Conservation (phyloP, 2,797 vertebrate species). For the Rhinogobio ventralis region DNA sequence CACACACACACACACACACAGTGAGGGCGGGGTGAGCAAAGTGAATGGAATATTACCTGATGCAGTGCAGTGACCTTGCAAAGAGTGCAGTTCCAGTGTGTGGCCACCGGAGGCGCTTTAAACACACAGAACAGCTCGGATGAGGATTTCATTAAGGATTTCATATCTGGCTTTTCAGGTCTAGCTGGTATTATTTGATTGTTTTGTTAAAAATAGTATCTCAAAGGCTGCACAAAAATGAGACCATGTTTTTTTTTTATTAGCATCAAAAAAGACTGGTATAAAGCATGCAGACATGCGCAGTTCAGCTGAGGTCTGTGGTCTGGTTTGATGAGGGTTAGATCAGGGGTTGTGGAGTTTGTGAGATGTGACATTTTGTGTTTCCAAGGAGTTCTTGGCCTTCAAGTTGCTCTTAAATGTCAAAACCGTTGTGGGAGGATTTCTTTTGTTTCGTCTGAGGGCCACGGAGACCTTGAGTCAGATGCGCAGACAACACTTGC, state of each 20-base stretch:
- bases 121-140: not conserved
- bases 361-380: conserved; percentile 68
- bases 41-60: conserved; percentile 39
- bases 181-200: not conserved
- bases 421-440: conserved; percentile 65
- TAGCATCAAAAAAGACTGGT: too few relatives aligned
- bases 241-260: too few relatives aligned
- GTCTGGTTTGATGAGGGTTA: not conserved
- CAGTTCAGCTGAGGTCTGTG: too few relatives aligned
- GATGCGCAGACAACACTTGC: conserved; percentile 20
- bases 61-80: conserved; percentile 38
- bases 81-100: not conserved
- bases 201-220: not conserved
- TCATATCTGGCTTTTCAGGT: not conserved
- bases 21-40: not conserved
- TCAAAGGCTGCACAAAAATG: not conserved
- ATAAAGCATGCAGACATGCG: not conserved
- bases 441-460: conserved; percentile 72
- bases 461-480: conserved; percentile 64
- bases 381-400: conserved; percentile 64
- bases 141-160: not conserved
- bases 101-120: not conserved
- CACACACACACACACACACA: not conserved
- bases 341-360: conserved; percentile 16
- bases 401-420: conserved; percentile 62